Conservation (phyloP, 1,140 invertebrate genomes). For the Berghia stephanieae region DNA sequence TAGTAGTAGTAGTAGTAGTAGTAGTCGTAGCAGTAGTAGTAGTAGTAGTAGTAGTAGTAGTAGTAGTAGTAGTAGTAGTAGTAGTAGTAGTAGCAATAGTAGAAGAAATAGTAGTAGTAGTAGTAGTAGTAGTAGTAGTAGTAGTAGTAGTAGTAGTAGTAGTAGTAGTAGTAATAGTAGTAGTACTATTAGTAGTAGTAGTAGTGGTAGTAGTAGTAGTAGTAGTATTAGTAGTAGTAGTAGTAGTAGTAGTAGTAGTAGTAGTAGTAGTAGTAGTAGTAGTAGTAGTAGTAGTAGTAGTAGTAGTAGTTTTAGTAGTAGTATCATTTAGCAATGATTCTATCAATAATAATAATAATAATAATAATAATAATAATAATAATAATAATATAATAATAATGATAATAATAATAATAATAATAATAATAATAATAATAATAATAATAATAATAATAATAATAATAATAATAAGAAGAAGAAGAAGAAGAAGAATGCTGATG, state of each 20-base stretch:
- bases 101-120: too few species aligned
- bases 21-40: slow-evolving; percentile 18
- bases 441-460: too few species aligned
- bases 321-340: not conserved
- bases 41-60: slow-evolving; percentile 21
- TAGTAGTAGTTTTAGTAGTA: too few species aligned
- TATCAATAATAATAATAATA: not conserved
- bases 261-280: slow-evolving; percentile 13
- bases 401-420: not conserved
- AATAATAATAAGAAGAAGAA: too few species aligned
- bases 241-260: slow-evolving; percentile 17
- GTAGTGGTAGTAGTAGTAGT: too few species aligned
- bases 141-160: not conserved
- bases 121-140: not conserved
- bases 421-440: too few species aligned
- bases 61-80: too few species aligned
- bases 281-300: not conserved
- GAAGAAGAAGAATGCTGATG: too few species aligned
- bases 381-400: not conserved
- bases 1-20: slow-evolving; percentile 21
- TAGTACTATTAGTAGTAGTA: too few species aligned
- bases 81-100: too few species aligned
- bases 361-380: not conserved
- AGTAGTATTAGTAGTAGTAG: too few species aligned
- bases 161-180: slow-evolving; percentile 1